These are phyloP conservation scores for Priocnemis perturbator DNA, from an alignment of 2,888 invertebrate species.

Conservation along the genomic window DNA sequence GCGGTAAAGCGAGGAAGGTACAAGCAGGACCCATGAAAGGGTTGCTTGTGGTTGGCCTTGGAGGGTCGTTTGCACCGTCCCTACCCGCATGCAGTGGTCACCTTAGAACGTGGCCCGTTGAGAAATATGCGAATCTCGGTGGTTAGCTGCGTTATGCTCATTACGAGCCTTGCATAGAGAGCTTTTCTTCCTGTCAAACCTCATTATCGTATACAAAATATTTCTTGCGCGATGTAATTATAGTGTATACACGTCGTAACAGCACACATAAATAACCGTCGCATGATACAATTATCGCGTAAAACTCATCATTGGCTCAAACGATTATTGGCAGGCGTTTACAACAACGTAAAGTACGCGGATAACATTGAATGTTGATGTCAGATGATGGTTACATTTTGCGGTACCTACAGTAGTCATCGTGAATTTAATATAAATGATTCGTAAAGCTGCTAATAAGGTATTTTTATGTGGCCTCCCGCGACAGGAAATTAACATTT, in stretches of 20 bases:
- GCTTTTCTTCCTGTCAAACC: conserved; percentile 26
- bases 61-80: conserved; percentile 63
- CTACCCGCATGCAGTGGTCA: conserved; percentile 45
- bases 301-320: background rate
- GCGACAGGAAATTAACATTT: no score
- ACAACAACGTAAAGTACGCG: background rate
- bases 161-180: conserved; percentile 26
- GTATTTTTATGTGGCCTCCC: no score
- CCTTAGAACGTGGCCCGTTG: conserved; percentile 47
- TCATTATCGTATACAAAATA: conserved; percentile 21
- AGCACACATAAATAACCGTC: no score
- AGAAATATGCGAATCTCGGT: conserved; percentile 56
- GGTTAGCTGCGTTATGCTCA: conserved; percentile 36
- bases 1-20: conserved; percentile 6
- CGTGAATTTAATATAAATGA: no score
- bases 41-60: conserved; percentile 65
- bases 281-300: no score
- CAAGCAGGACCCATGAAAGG: conserved; percentile 46
- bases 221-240: conserved; percentile 3
- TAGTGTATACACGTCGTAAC: no score
- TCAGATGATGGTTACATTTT: no score
- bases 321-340: background rate
- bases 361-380: no score
- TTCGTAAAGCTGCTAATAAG: no score
- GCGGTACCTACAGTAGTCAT: no score